Conservation (phyloP, 2,113 vertebrate species). For the Tursiops truncatus region DNA sequence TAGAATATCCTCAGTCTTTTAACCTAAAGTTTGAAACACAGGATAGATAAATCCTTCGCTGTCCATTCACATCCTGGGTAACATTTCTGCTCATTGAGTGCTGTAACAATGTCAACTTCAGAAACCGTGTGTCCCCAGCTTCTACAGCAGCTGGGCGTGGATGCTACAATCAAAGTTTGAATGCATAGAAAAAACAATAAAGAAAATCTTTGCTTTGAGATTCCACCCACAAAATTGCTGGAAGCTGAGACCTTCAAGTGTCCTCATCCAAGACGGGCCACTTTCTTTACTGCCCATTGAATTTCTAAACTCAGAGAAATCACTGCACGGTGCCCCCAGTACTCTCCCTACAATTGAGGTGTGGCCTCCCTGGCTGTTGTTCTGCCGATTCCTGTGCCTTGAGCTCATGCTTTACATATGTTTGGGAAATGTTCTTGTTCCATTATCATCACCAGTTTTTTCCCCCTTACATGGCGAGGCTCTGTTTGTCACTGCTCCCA, state of each 20-base stretch:
- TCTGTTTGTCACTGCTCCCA: not conserved
- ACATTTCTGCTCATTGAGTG: not conserved
- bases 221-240: not conserved
- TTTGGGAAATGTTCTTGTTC: not conserved
- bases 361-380: not conserved
- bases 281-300: not conserved
- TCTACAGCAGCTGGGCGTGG: not conserved
- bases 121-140: not conserved
- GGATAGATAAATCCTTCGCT: not conserved
- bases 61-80: not conserved
- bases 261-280: not conserved
- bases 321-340: not conserved
- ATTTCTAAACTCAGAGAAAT: not conserved
- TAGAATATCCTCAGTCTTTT: not conserved
- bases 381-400: not conserved
- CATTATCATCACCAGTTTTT: not conserved
- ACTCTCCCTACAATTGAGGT: accelerated
- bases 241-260: not conserved
- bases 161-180: not conserved
- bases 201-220: not conserved
- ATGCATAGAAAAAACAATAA: not conserved
- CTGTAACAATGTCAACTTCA: not conserved
- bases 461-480: not conserved
- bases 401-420: not conserved
- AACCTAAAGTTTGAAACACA: not conserved